Base-by-base conservation (phyloP, 2,888 invertebrate species). In the Cephus sareptanus region DNA sequence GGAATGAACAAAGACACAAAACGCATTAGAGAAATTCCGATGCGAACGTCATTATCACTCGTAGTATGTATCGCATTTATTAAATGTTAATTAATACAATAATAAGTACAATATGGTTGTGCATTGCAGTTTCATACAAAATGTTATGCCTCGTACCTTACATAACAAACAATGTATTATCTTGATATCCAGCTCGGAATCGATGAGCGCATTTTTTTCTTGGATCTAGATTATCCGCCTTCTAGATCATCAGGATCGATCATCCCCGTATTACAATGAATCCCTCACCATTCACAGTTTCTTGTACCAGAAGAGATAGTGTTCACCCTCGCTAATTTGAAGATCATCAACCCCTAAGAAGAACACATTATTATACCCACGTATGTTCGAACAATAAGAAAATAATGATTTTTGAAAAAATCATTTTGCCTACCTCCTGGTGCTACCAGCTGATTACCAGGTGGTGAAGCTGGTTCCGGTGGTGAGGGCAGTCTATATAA, bases 241-340 rank as follows among this genome's bases (percentile, higher is more conserved):
- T 33, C 71, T 71, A 30, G 71, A 71, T 71, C 71, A 31, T 71
- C 71, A 33, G 71, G 71, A 71, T 30, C 31, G 71, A 71, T 71
- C 23, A 23, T 71, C 71, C 71, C 11, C 12, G 23, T 71, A 33
- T 71, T 33, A 23, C 31, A 33, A 13, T 30, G 31, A 71, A 33
- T 71, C 30, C 15, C 71, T 71, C 71, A 33, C 71, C 82, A 78
- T 85, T 92, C 91, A 97, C 92, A 97, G 93, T 92, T 97, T 97
- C 93, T 97, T 97, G 93, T 97, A 97, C 97, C 97, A 97, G 92
- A 97, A 97, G 75, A 97, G 94, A 89, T 97, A 97, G 89, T 97
- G 96, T 90, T 97, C 97, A 33, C 97, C 97, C 86, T 97, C 96
- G 92, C 96, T 96, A 40, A 97, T 96, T 88, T 96, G 93, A 83